Base-by-base conservation (phyloP, 2,113 vertebrate species). In the Ondatra zibethicus region DNA sequence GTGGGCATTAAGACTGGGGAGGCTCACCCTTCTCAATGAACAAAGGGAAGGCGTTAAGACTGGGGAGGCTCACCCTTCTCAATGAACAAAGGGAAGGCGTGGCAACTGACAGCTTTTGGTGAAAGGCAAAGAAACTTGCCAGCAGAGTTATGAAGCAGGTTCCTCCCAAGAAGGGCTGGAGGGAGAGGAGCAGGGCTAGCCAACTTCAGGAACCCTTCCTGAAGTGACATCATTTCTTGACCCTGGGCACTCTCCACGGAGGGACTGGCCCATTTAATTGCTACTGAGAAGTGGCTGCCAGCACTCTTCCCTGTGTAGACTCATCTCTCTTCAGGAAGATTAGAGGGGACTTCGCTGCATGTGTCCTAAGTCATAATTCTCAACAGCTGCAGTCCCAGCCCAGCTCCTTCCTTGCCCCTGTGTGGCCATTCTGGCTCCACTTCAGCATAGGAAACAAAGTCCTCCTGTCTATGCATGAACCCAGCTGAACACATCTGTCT, bases 51-150 rank as follows among this genome's bases (percentile, higher is more conserved):
- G 86, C 19, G 17, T n/a, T n/a, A n/a, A n/a, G n/a, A n/a, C n/a
- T n/a, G 66, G 61, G 50, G 33, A 55, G 19, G 21, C 17, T 75
- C 72, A 61, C 25, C 66, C 61, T 81, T 88, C 92, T 95, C 77
- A 21, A 12, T 94, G 93, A 94, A 95, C 91, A 92, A 93, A 96
- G 45, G n/a, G 47, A 72, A 88, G 86, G 86, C 19, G 17, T n/a
- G 55, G 88, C 42, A 2, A 12, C 45, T 29, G 58, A n/a, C 58
- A 45, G 87, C 81, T 81, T 14, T 52, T 27, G 42, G 63, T 31
- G 25, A 84, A 17, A 5, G 47, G 58, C 58, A 42, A 2, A 25
- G 91, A 84, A 47, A 90, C 29, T 39, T 86, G 39, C 89, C 50
- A 0, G 0, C 39, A 42, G 17, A 63, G 10, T 36, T 23, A 85